Base-by-base conservation (phyloP, 2,797 vertebrate genomes). In the Amphiprion clarkii region DNA sequence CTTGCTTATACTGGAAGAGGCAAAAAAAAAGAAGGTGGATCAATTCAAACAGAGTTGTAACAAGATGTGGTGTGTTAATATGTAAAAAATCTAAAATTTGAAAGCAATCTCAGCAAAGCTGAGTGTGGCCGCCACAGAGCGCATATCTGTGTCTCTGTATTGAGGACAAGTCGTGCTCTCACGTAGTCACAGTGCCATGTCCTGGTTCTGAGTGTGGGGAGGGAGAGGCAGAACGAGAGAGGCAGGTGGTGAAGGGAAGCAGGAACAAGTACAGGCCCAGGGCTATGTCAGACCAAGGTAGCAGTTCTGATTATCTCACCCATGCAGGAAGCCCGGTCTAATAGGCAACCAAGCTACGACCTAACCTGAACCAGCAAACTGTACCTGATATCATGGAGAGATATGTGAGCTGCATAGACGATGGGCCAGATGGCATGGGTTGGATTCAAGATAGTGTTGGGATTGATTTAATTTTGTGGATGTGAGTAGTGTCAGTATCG, bases 1-100 rank as follows among this genome's bases (percentile, higher is more conserved):
- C 98, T 97, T 99, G 98, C 77, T 99, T 99, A 87, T 99, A 99
- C 98, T 99, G 89, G 62, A 64, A 93, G 48, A 74, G 42, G 71
- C 48, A 89, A 64, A 82, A 76, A 79, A 73, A 70, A n/a, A 36
- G 7, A 6, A 87, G 58, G 76, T 25, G 56, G 12, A 27, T 84
- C 17, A 61, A 14, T 67, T 81, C 9, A 62, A 16, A 66, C 14
- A 64, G 21, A 54, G 19, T 44, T 8, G 13, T 53, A 42, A 42
- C 40, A 42, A 65, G 49, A 51, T 36, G 52, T 36, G 2, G 9
- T 36, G 33, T 36, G 33, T 36, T 36, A 53, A 13, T 14, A 25
- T 39, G 62, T 13, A 16, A 17, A 25, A 64, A 52, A 40, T 12
- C 25, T 1, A 5, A 66, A 19, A 73, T 31, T 33, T 67, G 5